These are phyloP conservation scores for Druon quercuslanigerum DNA, from an alignment of 1,140 invertebrate species.

Conservation along the genomic window DNA sequence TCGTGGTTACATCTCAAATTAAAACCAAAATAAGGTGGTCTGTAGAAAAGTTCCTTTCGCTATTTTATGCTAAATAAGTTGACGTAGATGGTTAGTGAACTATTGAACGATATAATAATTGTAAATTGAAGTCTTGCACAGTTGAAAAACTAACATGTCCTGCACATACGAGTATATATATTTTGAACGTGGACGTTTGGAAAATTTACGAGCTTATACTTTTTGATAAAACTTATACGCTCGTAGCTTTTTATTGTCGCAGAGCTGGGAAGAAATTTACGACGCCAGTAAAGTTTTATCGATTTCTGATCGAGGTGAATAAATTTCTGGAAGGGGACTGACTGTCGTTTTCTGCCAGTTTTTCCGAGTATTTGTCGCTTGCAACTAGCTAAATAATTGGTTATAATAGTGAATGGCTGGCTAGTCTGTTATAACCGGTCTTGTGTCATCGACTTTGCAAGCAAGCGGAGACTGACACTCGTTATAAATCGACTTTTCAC, in stretches of 20 bases:
- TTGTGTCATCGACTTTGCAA: constrained; percentile 34
- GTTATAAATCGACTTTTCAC: constrained; percentile 38
- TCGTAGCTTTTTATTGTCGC: constrained; percentile 21
- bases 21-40: too few species aligned
- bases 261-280: background rate
- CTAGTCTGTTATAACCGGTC: constrained; percentile 28
- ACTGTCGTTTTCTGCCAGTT: background rate
- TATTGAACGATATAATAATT: too few species aligned
- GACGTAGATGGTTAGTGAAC: too few species aligned
- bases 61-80: too few species aligned
- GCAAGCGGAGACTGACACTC: background rate
- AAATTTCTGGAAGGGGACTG: background rate
- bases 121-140: too few species aligned
- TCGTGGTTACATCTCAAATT: too few species aligned
- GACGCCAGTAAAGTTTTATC: background rate
- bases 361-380: background rate
- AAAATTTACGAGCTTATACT: constrained; percentile 16
- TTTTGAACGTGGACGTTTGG: constrained; percentile 5
- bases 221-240: constrained; percentile 17
- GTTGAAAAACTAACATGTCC: background rate
- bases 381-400: background rate
- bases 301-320: background rate
- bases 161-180: background rate
- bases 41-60: too few species aligned
- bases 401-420: background rate